Base-by-base conservation (phyloP, 1,140 invertebrate genomes). In the Cydia strobilella region DNA sequence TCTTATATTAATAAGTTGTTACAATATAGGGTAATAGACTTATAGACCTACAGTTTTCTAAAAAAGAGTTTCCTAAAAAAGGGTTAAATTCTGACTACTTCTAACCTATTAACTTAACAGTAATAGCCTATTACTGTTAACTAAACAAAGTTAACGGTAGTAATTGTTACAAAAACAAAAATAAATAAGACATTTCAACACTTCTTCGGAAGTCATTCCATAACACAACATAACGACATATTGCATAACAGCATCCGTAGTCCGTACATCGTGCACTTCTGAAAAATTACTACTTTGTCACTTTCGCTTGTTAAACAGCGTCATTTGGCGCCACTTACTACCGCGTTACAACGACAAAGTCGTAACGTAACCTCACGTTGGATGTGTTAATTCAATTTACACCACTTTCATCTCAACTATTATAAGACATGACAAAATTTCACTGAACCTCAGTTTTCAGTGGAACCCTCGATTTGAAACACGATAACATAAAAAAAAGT, bases 301-400 rank as follows among this genome's bases (percentile, higher is more conserved):
- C 54, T 59, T 59, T 59, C 54, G 23, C 54, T 59, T 7, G 20
- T 59, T 59, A 9, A 23, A 59, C 20, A 23, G 54, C 2, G 12
- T n/a, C 54, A 59, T 23, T 23, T 18, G 18, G 54, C 20, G 20
- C 20, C 20, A 23, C 54, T 59, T 59, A 59, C 54, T 54, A 1
- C 54, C 12, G 20, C 54, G 20, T 59, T 23, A 59, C 9, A 59
- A 12, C 54, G 54, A 59, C 54, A 59, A 59, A 59, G 54, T 59
- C 20, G 7, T 59, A 59, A 59, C 54, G 10, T 9, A 10, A 1
- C 18, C 18, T n/a, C 20, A 23, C 23, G 54, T 6, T 59, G 20
- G 18, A 72, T 35, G 18, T 80, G 80, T 87, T 89, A 92, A 92
- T 79, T 84, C 79, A 87, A 90, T 92, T 92, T 77, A 82, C 90